Evolutionary conservation across 2,888 invertebrate species (phyloP).

Genomic region (Ryuthela nishihirai): DNA sequence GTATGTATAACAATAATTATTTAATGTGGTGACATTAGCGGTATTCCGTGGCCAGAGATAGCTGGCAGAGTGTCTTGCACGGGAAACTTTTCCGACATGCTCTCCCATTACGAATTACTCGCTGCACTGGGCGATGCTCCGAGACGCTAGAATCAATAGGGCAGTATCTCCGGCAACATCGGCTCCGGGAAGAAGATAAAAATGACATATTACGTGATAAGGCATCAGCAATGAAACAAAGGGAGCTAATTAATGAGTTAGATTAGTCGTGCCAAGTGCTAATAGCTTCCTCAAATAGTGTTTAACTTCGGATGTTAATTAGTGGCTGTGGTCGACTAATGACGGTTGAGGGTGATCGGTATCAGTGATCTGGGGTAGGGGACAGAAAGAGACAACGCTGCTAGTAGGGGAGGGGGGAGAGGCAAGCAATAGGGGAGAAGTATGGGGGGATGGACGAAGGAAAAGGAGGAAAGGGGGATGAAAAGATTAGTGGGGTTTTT

Average conservation of each 20-base stretch:
- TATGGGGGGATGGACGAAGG: too few species aligned
- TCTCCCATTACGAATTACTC: too few species aligned
- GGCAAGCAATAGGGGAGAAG: too few species aligned
- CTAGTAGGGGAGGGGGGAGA: too few species aligned
- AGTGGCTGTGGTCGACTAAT: too few species aligned
- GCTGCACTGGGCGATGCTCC: too few species aligned
- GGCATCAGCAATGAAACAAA: constrained; percentile 39
- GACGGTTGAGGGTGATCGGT: too few species aligned
- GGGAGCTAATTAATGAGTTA: constrained; percentile 34
- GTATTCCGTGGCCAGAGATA: constrained; percentile 11
- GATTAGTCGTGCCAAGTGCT: constrained; percentile 38
- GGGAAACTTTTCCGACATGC: constrained; percentile 34
- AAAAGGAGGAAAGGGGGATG: too few species aligned
- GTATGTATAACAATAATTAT: constrained; percentile 38
- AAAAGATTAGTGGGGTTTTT: too few species aligned
- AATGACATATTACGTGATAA: constrained; percentile 40
- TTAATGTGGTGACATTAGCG: constrained; percentile 39
- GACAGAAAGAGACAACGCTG: too few species aligned
- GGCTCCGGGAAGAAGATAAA: constrained; percentile 25
- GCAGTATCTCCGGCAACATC: constrained; percentile 7
- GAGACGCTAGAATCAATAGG: too few species aligned
- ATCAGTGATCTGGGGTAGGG: too few species aligned
- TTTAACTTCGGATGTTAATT: constrained; percentile 36
- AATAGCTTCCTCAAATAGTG: constrained; percentile 29
- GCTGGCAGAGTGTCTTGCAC: constrained; percentile 6